Base-by-base conservation (phyloP, 2,113 vertebrate genomes). In the Xenopus laevis region DNA sequence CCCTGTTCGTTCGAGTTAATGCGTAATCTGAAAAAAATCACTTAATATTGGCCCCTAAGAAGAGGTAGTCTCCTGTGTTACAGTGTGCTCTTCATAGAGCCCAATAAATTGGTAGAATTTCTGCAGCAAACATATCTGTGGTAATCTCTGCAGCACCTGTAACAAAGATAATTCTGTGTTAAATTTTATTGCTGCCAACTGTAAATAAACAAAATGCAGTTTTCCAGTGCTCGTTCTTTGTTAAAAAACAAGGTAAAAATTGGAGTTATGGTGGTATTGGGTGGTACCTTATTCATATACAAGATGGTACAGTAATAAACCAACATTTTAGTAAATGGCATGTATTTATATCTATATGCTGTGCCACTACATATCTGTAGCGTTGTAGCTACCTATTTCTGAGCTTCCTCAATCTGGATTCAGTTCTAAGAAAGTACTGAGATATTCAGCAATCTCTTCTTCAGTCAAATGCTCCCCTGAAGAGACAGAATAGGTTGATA, bases 401-500 rank as follows among this genome's bases (percentile, higher is more conserved):
- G 81, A 81, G 70, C 59, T 81, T 78, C 79, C 87, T 15, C 87
- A 82, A 11, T 82, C 83, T 0, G 88, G 81, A 77, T 65, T 81
- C 27, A 86, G 78, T n/a, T 87, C 89, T 45, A 93, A 81, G 79
- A 98, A 86, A 0, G 86, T 84, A 16, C 81, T 79, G 2, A 99
- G 90, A 81, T 91, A 93, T 72, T 88, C 84, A 0, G 73, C 79
- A 83, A 98, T 79, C 81, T 98, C 95, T 0, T 95, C 91, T 69
- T 94, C 90, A 0, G 93, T 94, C 92, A 99, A 95, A 68, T 79
- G 86, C 81, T 99, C 96, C 18, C 96, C 96, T 98, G 84, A 0
- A 46, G 78, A 33, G 16, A 27, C 23, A 50, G 47, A n/a, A 55
- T 57, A 57, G 15, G 9, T 17, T 57, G 15, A 16, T 4, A 9